Evolutionary conservation across 2,797 vertebrate genomes (phyloP).

Genomic region (Cryptoblepharus egeriae): DNA sequence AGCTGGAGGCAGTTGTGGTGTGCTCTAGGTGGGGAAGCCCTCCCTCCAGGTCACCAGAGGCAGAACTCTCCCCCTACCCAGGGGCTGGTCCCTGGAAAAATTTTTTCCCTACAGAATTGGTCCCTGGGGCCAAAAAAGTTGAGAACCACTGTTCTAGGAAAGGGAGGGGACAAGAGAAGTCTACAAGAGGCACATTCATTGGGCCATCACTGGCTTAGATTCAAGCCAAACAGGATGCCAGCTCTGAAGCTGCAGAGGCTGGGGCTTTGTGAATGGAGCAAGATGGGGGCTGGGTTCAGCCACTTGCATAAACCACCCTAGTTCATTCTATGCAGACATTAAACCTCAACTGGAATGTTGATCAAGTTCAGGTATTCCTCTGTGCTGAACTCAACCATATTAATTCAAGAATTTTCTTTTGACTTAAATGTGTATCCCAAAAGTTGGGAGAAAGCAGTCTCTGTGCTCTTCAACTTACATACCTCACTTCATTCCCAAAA

Average conservation of each 20-base stretch:
- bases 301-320: slow-evolving; percentile 26
- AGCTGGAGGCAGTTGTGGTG: too few relatives aligned
- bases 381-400: not conserved
- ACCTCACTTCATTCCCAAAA: too few relatives aligned
- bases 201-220: slow-evolving; percentile 50
- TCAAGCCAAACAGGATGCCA: slow-evolving; percentile 53
- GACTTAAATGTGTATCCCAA: not conserved
- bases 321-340: not conserved
- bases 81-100: too few relatives aligned
- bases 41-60: too few relatives aligned
- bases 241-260: accelerated
- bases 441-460: not conserved
- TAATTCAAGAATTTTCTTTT: not conserved
- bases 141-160: too few relatives aligned
- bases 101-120: too few relatives aligned
- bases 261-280: slow-evolving; percentile 20
- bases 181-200: slow-evolving; percentile 60
- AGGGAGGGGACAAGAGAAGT: not conserved
- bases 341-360: not conserved
- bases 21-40: too few relatives aligned
- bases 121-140: too few relatives aligned
- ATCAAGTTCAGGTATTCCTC: not conserved
- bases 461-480: not conserved
- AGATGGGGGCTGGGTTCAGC: slow-evolving; percentile 9
- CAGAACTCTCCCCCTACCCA: too few relatives aligned